Percentiles rank a stretch among this genome's conserved stretches.
Conservation (phyloP, 2,113 vertebrate species). For the Micromys minutus region DNA sequence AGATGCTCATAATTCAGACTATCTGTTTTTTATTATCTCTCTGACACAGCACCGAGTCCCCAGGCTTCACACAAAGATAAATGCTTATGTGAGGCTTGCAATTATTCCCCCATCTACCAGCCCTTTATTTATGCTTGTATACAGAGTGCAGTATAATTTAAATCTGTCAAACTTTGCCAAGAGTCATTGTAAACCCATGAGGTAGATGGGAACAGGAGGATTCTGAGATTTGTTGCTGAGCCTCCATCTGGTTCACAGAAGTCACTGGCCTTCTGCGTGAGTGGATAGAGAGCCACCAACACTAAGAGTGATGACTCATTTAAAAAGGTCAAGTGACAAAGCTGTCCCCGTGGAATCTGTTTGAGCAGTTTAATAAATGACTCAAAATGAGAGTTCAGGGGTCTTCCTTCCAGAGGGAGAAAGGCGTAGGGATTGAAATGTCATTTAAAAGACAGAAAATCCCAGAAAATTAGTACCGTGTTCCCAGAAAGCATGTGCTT, state of each 20-base stretch:
- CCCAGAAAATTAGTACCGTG: background rate
- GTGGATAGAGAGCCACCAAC: background rate
- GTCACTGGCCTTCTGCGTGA: background rate
- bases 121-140: slow-evolving; percentile 47
- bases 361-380: slow-evolving; percentile 59
- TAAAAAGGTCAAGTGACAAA: slow-evolving; percentile 55
- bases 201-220: slow-evolving; percentile 30
- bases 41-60: slow-evolving; percentile 45
- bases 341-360: background rate
- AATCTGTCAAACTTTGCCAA: background rate
- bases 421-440: slow-evolving; percentile 10
- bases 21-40: slow-evolving; percentile 63
- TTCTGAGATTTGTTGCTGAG: slow-evolving; percentile 42
- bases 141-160: slow-evolving; percentile 1
- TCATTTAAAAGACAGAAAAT: background rate
- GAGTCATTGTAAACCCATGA: slow-evolving; percentile 33
- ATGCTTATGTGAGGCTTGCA: slow-evolving; percentile 41
- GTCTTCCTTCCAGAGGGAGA: background rate
- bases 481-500: background rate
- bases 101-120: slow-evolving; percentile 52
- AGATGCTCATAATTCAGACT: slow-evolving; percentile 56
- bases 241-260: slow-evolving; percentile 36
- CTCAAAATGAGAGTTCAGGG: background rate
- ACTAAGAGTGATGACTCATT: slow-evolving; percentile 33
- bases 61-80: slow-evolving; percentile 57